These are phyloP conservation scores for Plestiodon gilberti DNA, from an alignment of 2,113 vertebrate species.

Conservation along the genomic window DNA sequence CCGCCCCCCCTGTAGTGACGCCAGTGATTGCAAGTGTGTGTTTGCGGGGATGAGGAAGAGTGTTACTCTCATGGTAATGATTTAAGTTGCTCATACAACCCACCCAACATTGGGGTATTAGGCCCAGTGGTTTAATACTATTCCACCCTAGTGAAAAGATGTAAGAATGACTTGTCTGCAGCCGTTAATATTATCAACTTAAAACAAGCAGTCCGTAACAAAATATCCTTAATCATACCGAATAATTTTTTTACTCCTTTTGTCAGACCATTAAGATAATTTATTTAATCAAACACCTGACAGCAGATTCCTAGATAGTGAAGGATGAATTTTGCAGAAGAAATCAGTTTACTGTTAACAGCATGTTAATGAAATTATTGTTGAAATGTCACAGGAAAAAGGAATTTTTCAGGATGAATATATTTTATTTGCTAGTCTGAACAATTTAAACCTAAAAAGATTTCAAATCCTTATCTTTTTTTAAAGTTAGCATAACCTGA, in stretches of 20 bases:
- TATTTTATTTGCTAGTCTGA: not conserved
- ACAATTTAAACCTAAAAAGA: not conserved
- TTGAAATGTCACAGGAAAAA: conserved; percentile 22
- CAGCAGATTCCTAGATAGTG: conserved; percentile 41
- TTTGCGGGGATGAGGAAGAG: too few relatives aligned
- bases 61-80: not conserved
- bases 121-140: not conserved
- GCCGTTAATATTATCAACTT: not conserved
- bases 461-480: not conserved
- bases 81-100: not conserved
- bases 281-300: conserved; percentile 39
- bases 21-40: not conserved
- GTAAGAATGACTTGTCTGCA: not conserved
- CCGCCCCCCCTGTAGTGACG: too few relatives aligned
- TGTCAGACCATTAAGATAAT: conserved; percentile 45
- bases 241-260: conserved; percentile 47
- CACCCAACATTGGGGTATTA: not conserved
- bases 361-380: not conserved
- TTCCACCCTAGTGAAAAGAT: not conserved
- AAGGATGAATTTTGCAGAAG: conserved; percentile 27
- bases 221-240: not conserved
- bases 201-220: not conserved
- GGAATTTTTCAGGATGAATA: not conserved
- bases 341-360: conserved; percentile 33
- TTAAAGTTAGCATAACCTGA: too few relatives aligned